A percentile compares a stretch with the other conserved stretches of the same genome.
Evolutionary conservation across 2,797 vertebrate species (phyloP).

Genomic region (Propithecus perrieri): DNA sequence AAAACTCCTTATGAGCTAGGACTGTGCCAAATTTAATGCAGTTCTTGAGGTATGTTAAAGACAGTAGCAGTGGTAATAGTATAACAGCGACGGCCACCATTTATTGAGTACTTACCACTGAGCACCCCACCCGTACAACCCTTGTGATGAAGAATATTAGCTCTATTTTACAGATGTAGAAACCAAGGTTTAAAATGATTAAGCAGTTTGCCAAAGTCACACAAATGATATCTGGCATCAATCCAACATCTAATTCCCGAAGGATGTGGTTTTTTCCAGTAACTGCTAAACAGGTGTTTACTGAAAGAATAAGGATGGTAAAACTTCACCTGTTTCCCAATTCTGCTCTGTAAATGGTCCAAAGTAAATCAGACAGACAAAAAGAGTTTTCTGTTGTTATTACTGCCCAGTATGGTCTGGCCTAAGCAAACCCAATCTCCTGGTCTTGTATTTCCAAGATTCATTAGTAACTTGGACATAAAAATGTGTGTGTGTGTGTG

Average conservation of each 20-base stretch:
- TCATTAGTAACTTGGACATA: neutral
- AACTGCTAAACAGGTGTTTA: conserved; percentile 38
- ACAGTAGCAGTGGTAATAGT: neutral
- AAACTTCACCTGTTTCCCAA: neutral
- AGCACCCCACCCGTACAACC: neutral
- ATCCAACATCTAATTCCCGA: neutral
- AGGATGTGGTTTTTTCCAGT: neutral
- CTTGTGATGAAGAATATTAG: neutral
- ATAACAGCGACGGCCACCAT: neutral
- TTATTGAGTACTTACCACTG: neutral
- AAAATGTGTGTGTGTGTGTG: neutral
- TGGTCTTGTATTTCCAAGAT: neutral
- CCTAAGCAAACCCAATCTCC: neutral
- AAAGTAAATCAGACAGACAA: neutral
- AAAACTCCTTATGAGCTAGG: neutral
- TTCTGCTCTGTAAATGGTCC: neutral
- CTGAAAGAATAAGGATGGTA: neutral
- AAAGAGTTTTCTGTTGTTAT: neutral
- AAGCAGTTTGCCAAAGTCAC: neutral
- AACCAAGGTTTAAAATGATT: neutral
- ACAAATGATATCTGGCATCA: neutral
- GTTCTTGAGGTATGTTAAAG: neutral
- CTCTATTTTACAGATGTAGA: neutral
- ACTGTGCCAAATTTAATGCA: neutral
- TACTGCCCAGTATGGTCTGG: neutral